Evolutionary conservation across 2,888 invertebrate species (phyloP).

Genomic region (Cylindroiulus punctatus): DNA sequence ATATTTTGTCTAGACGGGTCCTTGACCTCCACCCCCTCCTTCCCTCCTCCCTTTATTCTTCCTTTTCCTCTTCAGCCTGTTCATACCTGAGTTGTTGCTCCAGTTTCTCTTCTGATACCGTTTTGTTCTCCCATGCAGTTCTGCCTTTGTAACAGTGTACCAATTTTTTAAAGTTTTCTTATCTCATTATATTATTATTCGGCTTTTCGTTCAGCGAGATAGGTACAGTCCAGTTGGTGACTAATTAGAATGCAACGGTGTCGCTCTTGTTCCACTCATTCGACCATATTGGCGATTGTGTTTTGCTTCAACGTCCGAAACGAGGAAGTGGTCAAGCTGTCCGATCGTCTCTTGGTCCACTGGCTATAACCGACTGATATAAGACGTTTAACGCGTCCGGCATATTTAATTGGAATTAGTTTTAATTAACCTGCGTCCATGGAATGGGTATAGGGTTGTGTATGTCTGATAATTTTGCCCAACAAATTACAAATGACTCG

Average conservation of each 20-base stretch:
- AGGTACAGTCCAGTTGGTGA: not conserved
- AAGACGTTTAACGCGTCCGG: too few species aligned
- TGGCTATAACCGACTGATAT: too few species aligned
- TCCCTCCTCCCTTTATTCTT: not conserved
- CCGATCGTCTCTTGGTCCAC: too few species aligned
- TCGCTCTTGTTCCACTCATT: not conserved
- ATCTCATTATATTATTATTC: not conserved
- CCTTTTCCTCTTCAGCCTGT: not conserved
- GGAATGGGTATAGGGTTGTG: too few species aligned
- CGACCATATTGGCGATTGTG: not conserved
- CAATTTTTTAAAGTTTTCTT: not conserved
- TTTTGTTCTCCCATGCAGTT: not conserved
- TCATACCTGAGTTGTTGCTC: slow-evolving; percentile 13
- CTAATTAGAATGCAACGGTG: not conserved
- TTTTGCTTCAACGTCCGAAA: too few species aligned
- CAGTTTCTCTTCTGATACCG: not conserved
- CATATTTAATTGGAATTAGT: not conserved
- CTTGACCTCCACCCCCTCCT: slow-evolving; percentile 26
- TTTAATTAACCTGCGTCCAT: too few species aligned
- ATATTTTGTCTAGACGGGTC: slow-evolving; percentile 14
- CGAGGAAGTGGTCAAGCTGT: not conserved
- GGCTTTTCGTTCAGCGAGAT: not conserved
- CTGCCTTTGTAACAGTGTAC: not conserved
- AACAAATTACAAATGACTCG: too few species aligned
- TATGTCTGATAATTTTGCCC: too few species aligned